These are phyloP conservation scores for Epicampocera succincta DNA, from an alignment of 2,888 invertebrate genomes.

Conservation along the genomic window DNA sequence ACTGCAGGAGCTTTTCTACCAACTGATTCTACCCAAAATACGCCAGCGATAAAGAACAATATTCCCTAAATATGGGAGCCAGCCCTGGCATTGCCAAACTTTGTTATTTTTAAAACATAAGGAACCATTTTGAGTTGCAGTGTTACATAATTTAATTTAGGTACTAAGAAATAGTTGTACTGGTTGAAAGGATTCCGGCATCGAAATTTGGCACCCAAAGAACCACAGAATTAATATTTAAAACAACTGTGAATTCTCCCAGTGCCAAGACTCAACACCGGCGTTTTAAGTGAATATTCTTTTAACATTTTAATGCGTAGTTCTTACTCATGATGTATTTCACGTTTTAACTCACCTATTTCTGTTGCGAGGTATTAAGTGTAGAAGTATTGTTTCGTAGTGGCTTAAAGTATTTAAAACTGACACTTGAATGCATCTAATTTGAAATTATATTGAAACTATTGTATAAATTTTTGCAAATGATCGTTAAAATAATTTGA, in stretches of 20 bases:
- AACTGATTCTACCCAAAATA: too few relatives aligned
- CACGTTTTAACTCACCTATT: conserved; percentile 39
- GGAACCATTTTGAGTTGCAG: too few relatives aligned
- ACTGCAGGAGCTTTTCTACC: too few relatives aligned
- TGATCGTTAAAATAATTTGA: conserved; percentile 33
- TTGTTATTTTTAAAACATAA: too few relatives aligned
- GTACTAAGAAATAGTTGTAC: neutral
- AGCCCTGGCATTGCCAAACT: too few relatives aligned
- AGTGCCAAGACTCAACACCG: conserved; percentile 81
- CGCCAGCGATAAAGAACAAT: too few relatives aligned
- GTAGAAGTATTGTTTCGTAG: too few relatives aligned
- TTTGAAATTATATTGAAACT: conserved; percentile 22
- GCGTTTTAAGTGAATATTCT: too few relatives aligned
- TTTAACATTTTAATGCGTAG: neutral
- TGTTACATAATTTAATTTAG: too few relatives aligned
- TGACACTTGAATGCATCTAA: conserved; percentile 19
- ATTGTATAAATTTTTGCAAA: conserved; percentile 5
- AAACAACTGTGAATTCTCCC: conserved; percentile 82
- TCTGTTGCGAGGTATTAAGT: neutral
- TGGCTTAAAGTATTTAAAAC: neutral
- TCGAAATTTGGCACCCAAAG: conserved; percentile 82
- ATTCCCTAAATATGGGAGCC: too few relatives aligned
- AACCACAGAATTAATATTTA: conserved; percentile 80
- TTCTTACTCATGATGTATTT: neutral
- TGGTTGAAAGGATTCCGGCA: conserved; percentile 67